phyloP scores from a whole-genome alignment of 2,797 vertebrate genomes.

The Coilia nasus region DNA sequence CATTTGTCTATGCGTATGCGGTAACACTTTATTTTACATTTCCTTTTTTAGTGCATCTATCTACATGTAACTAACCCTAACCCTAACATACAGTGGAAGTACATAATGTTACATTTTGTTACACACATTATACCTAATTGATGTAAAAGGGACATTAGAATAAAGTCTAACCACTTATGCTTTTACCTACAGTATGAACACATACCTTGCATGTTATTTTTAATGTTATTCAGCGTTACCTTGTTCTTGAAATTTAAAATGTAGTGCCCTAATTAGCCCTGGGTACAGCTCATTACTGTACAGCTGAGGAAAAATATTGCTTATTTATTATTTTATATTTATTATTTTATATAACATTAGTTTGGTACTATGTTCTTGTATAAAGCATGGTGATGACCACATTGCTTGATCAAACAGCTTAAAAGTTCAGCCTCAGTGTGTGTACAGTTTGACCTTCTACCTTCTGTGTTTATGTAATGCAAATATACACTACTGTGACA shows the following conservation, averaged over 20 bases:
- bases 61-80: no score
- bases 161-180: no score
- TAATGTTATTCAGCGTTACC: not conserved
- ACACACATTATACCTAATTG: no score
- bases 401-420: not conserved
- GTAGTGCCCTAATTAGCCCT: not conserved
- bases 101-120: no score
- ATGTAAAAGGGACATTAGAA: no score
- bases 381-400: not conserved
- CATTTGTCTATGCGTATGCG: not conserved
- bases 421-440: not conserved
- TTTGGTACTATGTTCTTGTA: not conserved
- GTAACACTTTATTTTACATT: no score
- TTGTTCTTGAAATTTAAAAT: not conserved
- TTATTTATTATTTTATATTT: not conserved
- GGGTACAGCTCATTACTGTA: not conserved
- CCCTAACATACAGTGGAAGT: no score
- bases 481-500: constrained; percentile 60
- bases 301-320: not conserved
- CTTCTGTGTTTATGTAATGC: not conserved
- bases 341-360: not conserved
- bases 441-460: not conserved
- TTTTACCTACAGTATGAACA: no score
- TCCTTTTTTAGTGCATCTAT: no score
- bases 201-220: not conserved